Evolutionary conservation across 2,888 invertebrate species (phyloP).

Genomic region (Lochmaea capreae): DNA sequence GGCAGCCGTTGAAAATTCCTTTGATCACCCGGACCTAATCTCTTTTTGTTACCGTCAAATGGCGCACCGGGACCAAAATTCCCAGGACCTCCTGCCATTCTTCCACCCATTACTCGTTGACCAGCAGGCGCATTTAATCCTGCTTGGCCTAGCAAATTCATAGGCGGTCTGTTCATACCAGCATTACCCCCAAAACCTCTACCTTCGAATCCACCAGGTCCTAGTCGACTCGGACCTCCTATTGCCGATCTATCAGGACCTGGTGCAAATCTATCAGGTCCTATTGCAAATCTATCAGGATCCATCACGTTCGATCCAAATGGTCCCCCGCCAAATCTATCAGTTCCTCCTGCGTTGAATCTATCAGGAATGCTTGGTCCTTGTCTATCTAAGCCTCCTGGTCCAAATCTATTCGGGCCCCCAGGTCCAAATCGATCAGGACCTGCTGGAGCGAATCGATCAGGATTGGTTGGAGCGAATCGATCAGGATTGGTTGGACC

Average conservation of each 20-base stretch:
- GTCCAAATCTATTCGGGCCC: constrained; percentile 13
- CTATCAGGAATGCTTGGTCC: neutral
- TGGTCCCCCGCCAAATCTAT: neutral
- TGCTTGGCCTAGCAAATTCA: neutral
- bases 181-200: constrained; percentile 16
- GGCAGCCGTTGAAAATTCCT: constrained; percentile 34
- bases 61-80: neutral
- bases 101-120: neutral
- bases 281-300: neutral
- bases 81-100: constrained; percentile 11
- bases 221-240: neutral
- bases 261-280: neutral
- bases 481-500: constrained; percentile 10
- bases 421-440: constrained; percentile 13
- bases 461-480: constrained; percentile 3
- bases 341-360: neutral
- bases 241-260: too few species aligned
- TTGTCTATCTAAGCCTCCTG: neutral
- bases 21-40: constrained; percentile 27
- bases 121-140: neutral
- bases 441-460: constrained; percentile 3
- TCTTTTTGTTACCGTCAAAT: constrained; percentile 12
- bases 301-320: too few species aligned
- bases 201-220: neutral
- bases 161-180: neutral